These are phyloP conservation scores for Danio tinwini DNA, from an alignment of 2,797 vertebrate genomes.

Conservation along the genomic window DNA sequence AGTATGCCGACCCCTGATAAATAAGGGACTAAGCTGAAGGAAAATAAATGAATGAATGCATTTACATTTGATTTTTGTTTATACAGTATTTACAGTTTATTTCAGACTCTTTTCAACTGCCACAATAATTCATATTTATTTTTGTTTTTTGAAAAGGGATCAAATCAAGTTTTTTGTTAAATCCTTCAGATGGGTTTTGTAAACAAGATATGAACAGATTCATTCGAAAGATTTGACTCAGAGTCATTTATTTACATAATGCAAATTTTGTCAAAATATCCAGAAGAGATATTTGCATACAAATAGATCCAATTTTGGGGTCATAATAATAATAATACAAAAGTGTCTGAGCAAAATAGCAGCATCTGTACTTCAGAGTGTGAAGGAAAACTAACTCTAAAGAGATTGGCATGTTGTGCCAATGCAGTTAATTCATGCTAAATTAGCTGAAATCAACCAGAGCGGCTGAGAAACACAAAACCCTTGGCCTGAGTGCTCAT, in stretches of 20 bases:
- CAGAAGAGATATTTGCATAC: not conserved
- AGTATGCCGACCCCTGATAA: no score
- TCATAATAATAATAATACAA: not conserved
- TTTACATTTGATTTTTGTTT: no score
- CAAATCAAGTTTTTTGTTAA: no score
- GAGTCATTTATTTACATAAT: not conserved
- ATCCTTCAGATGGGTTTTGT: not conserved
- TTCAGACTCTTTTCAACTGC: no score
- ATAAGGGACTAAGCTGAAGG: no score
- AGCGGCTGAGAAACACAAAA: not conserved
- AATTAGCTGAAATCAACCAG: not conserved
- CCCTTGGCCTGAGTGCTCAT: not conserved
- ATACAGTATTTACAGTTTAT: no score
- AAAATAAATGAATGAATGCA: no score
- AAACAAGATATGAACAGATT: not conserved
- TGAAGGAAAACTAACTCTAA: not conserved
- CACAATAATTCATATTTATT: no score
- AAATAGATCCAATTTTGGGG: not conserved
- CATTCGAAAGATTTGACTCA: not conserved
- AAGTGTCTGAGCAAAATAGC: not conserved
- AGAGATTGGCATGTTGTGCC: not conserved
- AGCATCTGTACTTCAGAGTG: no score
- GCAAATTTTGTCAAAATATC: not conserved
- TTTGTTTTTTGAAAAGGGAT: no score
- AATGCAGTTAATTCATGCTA: not conserved